phyloP scores from a whole-genome alignment of 2,888 invertebrate species.

The Metopia argyrocephala region DNA sequence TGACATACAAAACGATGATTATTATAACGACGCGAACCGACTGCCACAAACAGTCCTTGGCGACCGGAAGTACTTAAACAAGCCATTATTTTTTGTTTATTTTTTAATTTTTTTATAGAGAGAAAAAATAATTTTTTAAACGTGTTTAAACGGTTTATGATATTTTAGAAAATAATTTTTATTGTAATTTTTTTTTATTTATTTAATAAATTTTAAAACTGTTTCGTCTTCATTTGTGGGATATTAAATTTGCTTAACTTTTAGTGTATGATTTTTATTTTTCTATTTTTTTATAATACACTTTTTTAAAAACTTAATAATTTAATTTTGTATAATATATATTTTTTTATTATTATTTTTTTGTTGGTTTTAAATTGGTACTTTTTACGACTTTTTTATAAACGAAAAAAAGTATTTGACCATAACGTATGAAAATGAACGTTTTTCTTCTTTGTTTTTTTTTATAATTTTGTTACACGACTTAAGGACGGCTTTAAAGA shows the following conservation, averaged over 20 bases:
- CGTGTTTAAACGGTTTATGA: constrained; percentile 3
- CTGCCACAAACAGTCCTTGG: constrained; percentile 69
- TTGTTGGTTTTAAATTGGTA: constrained; percentile 34
- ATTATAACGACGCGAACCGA: constrained; percentile 73
- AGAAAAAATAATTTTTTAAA: constrained; percentile 37
- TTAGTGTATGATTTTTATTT: constrained; percentile 15
- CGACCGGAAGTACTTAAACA: constrained; percentile 77
- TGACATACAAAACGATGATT: constrained; percentile 73
- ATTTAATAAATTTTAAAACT: constrained; percentile 18
- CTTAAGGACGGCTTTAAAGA: constrained; percentile 60
- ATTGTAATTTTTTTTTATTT: not conserved
- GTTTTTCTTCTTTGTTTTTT: constrained; percentile 23
- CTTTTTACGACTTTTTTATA: constrained; percentile 67
- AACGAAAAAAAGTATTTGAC: constrained; percentile 51
- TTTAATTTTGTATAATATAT: constrained; percentile 1
- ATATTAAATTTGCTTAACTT: constrained; percentile 8
- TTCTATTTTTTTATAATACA: constrained; percentile 31
- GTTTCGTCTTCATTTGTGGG: constrained; percentile 53
- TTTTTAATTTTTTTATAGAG: constrained; percentile 43
- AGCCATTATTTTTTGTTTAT: constrained; percentile 69
- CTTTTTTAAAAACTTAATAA: constrained; percentile 31
- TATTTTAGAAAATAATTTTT: constrained; percentile 2
- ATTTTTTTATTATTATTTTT: constrained; percentile 15
- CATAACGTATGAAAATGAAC: constrained; percentile 45
- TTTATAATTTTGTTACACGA: constrained; percentile 40